These are phyloP conservation scores for Caenorhabditis wallacei DNA, from an alignment of 2,888 invertebrate genomes.

Conservation along the genomic window DNA sequence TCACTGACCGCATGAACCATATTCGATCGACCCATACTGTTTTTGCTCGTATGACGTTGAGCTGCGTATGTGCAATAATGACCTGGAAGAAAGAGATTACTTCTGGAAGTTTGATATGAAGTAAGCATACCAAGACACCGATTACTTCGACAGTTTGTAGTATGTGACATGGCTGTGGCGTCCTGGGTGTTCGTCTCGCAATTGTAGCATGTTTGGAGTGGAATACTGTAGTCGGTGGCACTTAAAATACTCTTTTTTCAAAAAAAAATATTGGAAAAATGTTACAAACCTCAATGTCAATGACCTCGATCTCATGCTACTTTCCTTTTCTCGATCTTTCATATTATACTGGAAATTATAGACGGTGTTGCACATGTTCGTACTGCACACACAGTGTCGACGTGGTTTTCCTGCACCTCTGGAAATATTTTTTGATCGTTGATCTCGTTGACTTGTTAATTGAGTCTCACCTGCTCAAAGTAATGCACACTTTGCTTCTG, in stretches of 20 bases:
- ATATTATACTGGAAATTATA: conserved; percentile 27
- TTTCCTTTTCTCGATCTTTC: conserved; percentile 51
- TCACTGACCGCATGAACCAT: conserved; percentile 71
- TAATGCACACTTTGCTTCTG: conserved; percentile 78
- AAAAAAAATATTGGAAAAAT: too few species aligned
- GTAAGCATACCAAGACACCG: conserved; percentile 73
- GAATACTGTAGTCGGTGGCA: conserved; percentile 54
- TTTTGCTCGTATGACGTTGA: conserved; percentile 68
- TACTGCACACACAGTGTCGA: conserved; percentile 80
- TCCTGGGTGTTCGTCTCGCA: conserved; percentile 81
- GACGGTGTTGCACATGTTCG: conserved; percentile 70
- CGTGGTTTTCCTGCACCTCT: conserved; percentile 74
- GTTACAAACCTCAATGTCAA: conserved; percentile 52
- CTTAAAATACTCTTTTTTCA: conserved; percentile 46
- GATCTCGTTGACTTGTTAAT: background rate
- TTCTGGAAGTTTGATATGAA: too few species aligned
- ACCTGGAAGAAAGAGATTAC: conserved; percentile 66
- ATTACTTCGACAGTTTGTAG: conserved; percentile 78
- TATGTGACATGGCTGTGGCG: conserved; percentile 70
- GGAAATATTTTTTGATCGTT: conserved; percentile 27
- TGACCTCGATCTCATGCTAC: conserved; percentile 65
- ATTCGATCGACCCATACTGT: conserved; percentile 47
- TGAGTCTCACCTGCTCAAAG: conserved; percentile 75
- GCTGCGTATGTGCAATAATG: conserved; percentile 81
- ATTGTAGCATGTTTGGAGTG: conserved; percentile 76